phyloP scores from a whole-genome alignment of 1,140 invertebrate species.

The Caenorhabditis briggsae region DNA sequence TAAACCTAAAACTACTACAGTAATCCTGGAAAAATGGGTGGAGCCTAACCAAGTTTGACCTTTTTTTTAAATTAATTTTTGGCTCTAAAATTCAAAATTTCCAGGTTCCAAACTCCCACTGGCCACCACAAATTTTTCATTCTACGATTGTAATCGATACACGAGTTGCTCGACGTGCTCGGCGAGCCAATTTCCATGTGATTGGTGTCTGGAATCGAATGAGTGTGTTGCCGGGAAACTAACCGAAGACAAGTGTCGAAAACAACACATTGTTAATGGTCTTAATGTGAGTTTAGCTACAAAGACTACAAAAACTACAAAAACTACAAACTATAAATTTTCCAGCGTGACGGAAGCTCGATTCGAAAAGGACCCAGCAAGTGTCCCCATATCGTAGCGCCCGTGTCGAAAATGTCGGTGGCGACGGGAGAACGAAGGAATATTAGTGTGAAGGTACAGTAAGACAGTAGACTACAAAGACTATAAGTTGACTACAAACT shows the following conservation, averaged over 20 bases:
- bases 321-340: constrained; percentile 12
- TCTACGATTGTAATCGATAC: constrained; percentile 75
- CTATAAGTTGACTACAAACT: no score
- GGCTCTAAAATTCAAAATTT: background rate
- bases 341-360: constrained; percentile 66
- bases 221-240: constrained; percentile 74
- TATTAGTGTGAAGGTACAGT: constrained; percentile 61
- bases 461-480: background rate
- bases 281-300: constrained; percentile 60
- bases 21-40: no score
- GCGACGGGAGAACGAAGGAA: constrained; percentile 60
- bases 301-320: background rate
- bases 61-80: no score
- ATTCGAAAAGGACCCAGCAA: constrained; percentile 70
- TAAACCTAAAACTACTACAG: no score
- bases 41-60: no score
- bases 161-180: constrained; percentile 78
- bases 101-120: constrained; percentile 61
- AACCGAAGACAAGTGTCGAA: constrained; percentile 75
- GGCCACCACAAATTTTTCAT: constrained; percentile 77
- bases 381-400: constrained; percentile 67
- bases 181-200: constrained; percentile 79
- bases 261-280: constrained; percentile 74
- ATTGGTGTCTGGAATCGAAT: constrained; percentile 76
- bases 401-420: constrained; percentile 62